A percentile compares a stretch with the other conserved stretches of the same genome.
phyloP scores from a whole-genome alignment of 2,113 vertebrate genomes.

The Oophaga pumilio region DNA sequence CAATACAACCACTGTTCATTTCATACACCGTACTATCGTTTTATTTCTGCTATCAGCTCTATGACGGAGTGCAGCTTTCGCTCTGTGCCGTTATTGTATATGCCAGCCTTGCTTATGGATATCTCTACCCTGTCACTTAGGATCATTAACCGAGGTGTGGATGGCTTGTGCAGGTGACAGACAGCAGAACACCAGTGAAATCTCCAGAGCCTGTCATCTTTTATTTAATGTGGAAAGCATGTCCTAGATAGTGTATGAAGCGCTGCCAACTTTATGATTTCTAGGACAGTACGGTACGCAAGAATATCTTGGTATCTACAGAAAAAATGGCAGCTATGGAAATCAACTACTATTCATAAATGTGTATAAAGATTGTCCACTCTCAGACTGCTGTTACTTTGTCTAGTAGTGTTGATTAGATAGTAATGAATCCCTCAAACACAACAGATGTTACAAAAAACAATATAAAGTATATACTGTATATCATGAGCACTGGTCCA shows the following conservation, averaged over 20 bases:
- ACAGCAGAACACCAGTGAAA: conserved; percentile 39
- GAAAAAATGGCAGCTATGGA: neutral
- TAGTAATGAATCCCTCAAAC: too few species aligned
- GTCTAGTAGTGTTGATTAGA: neutral
- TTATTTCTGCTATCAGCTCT: neutral
- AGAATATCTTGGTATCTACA: conserved; percentile 22
- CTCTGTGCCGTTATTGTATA: neutral
- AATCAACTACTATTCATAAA: neutral
- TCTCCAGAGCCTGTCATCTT: conserved; percentile 40
- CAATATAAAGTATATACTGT: too few species aligned
- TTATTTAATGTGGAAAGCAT: conserved; percentile 41
- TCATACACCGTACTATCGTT: neutral
- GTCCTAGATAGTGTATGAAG: conserved; percentile 48
- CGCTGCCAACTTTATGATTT: conserved; percentile 43
- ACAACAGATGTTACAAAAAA: too few species aligned
- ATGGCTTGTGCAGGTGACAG: conserved; percentile 46
- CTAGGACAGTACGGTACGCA: conserved; percentile 37
- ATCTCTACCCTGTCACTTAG: conserved; percentile 8
- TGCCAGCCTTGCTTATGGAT: neutral
- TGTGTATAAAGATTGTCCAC: neutral
- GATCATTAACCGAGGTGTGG: conserved; percentile 30
- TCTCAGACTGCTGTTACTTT: neutral
- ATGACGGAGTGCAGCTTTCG: neutral
- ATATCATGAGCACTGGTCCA: too few species aligned
- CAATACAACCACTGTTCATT: neutral